Percentiles rank a stretch among this genome's conserved stretches.
Evolutionary conservation across 2,797 vertebrate genomes (phyloP).

Genomic region (Urosaurus nigricauda): DNA sequence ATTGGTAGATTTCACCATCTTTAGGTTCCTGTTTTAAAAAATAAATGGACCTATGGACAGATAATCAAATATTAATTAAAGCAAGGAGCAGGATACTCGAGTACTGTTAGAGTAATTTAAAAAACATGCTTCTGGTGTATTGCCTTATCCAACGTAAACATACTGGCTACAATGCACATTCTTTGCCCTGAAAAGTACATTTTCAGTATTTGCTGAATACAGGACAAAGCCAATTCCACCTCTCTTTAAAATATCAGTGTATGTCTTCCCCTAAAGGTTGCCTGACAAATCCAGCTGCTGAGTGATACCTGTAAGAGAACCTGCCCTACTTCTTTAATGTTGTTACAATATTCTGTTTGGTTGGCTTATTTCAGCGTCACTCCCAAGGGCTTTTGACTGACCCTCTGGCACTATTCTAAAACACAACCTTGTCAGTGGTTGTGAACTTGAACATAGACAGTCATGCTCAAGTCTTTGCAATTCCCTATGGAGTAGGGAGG

Average conservation of each 20-base stretch:
- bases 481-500: neutral
- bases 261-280: neutral
- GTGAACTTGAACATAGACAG: neutral
- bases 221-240: neutral
- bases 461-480: neutral
- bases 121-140: neutral
- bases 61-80: neutral
- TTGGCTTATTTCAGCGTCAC: neutral
- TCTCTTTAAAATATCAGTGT: neutral
- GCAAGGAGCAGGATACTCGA: neutral
- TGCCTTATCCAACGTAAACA: too few relatives aligned
- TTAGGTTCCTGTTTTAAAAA: neutral
- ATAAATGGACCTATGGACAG: neutral
- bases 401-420: neutral
- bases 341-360: neutral
- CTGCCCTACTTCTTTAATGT: neutral
- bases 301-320: neutral
- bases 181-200: neutral
- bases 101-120: neutral
- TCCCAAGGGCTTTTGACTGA: conserved; percentile 2
- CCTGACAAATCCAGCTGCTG: neutral
- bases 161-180: neutral
- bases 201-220: neutral
- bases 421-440: neutral
- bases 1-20: neutral